Percentiles rank a stretch among this genome's conserved stretches.
Conservation (phyloP, 2,888 invertebrate species). For the Diarsia rubi region DNA sequence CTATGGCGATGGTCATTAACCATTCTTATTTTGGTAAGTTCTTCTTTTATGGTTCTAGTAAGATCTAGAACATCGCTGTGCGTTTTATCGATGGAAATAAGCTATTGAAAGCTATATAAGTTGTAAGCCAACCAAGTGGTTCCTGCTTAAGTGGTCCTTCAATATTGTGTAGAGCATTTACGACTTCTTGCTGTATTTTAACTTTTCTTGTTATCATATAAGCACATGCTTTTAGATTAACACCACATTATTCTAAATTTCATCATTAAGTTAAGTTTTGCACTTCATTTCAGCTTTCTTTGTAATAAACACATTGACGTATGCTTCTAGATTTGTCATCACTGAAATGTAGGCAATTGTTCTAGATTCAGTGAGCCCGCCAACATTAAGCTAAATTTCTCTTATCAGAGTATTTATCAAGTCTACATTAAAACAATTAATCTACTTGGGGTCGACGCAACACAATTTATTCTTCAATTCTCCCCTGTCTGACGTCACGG, state of each 20-base stretch:
- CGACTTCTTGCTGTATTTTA: background rate
- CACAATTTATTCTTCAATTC: no score
- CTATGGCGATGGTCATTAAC: background rate
- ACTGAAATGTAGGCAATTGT: background rate
- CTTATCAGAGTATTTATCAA: conserved; percentile 5
- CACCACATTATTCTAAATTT: background rate
- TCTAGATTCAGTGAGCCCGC: conserved; percentile 14
- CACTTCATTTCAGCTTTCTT: background rate
- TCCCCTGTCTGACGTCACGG: no score
- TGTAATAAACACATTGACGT: background rate
- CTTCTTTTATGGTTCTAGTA: background rate
- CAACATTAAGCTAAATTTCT: background rate
- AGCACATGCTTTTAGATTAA: background rate
- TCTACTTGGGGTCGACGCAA: no score
- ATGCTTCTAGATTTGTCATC: background rate
- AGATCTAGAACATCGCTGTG: background rate
- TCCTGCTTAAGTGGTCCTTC: background rate
- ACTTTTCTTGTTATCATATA: background rate
- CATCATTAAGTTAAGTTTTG: background rate
- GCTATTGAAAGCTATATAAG: background rate
- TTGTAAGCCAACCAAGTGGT: background rate
- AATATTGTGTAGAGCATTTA: background rate
- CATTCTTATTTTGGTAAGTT: background rate
- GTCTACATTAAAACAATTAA: no score
- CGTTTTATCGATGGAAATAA: background rate